Evolutionary conservation across 2,888 invertebrate species (phyloP), one percentile per base, ranked within the genome.

Genomic region (Rhamphomyia laevipes): DNA sequence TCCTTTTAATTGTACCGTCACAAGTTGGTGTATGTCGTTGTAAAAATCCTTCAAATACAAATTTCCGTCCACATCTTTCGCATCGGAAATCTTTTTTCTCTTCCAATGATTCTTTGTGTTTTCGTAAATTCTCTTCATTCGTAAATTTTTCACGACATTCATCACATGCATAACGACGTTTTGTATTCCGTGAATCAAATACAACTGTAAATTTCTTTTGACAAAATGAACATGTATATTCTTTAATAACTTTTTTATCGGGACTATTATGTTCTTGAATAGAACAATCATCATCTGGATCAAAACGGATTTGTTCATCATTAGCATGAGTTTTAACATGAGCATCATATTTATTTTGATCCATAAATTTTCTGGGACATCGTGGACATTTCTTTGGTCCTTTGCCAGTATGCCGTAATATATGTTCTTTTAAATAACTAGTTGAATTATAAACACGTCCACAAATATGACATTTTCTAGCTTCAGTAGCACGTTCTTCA

Each of bases 81-180:
- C 68, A 69, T 45, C 60, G 62, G 18, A 66, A 69, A 13, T 68
- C 70, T 0, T 54, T 54, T 48, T 69, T 69, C 50, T 70, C 67
- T 33, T 67, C 70, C 9, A 69, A 57, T 53, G 63, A 61, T 52
- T 67, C 63, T 40, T 69, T 69, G 49, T 67, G 68, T 50, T 65
- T 63, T 31, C 63, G 64, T 30, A 69, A 50, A 37, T 63, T 61
- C 55, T 69, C 68, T 7, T 63, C 67, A 49, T 69, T 68, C 3
- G 69, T 70, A 49, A 62, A 69, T 50, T 70, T 69, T 30, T 68
- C 70, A 27, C 70, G 65, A 43, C 68, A 69, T 4, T 62, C 54
- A 33, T 69, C 69, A 52, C 68, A 69, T 4, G 70, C 68, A 50
- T 70, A 69, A 33, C 68, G 68, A 0, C 68, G 63, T 51, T 69